A percentile compares a stretch with the other conserved stretches of the same genome.
Conservation (phyloP, 2,888 invertebrate genomes). For the Hydropsyche betteni region DNA sequence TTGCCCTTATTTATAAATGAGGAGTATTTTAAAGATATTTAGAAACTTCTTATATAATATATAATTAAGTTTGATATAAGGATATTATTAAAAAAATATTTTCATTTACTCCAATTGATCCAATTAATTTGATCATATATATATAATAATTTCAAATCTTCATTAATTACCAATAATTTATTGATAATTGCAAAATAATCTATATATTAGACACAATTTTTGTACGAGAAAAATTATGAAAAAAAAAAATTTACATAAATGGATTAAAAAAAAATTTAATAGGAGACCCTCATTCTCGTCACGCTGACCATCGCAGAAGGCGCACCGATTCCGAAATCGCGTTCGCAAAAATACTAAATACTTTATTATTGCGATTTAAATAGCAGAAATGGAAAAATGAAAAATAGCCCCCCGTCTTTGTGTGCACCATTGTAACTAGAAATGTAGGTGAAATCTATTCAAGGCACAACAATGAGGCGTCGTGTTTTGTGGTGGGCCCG, state of each 20-base stretch:
- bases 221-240: no score
- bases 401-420: conserved; percentile 26
- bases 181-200: no score
- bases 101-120: no score
- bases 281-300: conserved; percentile 10
- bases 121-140: no score
- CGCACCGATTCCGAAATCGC: neutral
- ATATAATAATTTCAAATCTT: no score
- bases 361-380: conserved; percentile 51
- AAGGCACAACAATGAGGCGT: conserved; percentile 43
- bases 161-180: no score
- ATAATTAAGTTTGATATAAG: no score
- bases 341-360: conserved; percentile 48
- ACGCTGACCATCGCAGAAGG: conserved; percentile 6
- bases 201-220: no score
- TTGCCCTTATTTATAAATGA: conserved; percentile 13
- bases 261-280: neutral
- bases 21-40: neutral
- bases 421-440: conserved; percentile 43
- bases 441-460: conserved; percentile 51
- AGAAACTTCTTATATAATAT: no score
- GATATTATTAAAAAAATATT: no score
- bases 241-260: neutral
- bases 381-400: conserved; percentile 48
- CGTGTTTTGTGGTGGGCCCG: conserved; percentile 50